phyloP scores from a whole-genome alignment of 2,113 vertebrate species.

The Stigmatopora argus region DNA sequence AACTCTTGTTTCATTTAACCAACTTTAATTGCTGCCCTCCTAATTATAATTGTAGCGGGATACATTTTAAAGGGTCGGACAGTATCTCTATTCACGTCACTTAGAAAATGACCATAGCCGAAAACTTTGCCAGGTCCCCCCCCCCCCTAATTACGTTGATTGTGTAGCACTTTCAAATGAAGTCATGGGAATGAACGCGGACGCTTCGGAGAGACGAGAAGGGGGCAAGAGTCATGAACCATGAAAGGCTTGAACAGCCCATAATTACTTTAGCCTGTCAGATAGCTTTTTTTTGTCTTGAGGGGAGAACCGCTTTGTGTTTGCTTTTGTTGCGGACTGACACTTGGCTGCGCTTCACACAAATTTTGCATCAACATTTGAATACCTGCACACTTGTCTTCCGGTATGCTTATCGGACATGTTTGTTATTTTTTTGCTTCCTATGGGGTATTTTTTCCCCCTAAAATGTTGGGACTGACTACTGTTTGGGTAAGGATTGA shows the following conservation, averaged over 20 bases:
- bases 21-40: slow-evolving; percentile 36
- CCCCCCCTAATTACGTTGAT: slow-evolving; percentile 45
- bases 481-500: too few species aligned
- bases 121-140: slow-evolving; percentile 23
- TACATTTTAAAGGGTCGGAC: neutral
- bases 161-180: slow-evolving; percentile 52
- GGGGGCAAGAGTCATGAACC: slow-evolving; percentile 25
- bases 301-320: slow-evolving; percentile 18
- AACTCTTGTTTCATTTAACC: slow-evolving; percentile 27
- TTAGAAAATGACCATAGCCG: slow-evolving; percentile 29
- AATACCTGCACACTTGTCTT: neutral
- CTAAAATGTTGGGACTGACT: too few species aligned
- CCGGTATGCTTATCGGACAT: neutral
- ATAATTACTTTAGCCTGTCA: slow-evolving; percentile 47
- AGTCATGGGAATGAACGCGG: slow-evolving; percentile 42
- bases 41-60: slow-evolving; percentile 29
- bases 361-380: slow-evolving; percentile 1
- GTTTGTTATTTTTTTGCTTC: neutral
- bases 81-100: slow-evolving; percentile 19
- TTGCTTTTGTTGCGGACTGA: slow-evolving; percentile 29
- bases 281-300: slow-evolving; percentile 20
- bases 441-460: neutral
- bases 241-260: slow-evolving; percentile 21
- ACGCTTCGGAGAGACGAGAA: slow-evolving; percentile 4
- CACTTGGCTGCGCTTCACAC: slow-evolving; percentile 10